A percentile compares a stretch with the other conserved stretches of the same genome.
Conservation (phyloP, 2,113 vertebrate species). For the Progne subis region DNA sequence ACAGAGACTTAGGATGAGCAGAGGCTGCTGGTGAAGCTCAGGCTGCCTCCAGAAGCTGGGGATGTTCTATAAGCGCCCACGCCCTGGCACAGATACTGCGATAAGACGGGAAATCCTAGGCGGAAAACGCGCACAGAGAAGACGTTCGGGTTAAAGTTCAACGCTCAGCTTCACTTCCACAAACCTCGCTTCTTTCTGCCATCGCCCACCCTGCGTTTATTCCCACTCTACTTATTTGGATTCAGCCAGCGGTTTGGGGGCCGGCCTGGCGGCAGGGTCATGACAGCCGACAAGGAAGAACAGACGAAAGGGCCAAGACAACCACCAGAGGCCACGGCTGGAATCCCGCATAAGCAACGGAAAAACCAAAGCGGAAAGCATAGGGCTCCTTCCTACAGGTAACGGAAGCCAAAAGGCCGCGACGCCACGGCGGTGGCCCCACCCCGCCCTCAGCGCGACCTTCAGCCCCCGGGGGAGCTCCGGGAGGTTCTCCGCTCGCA, state of each 20-base stretch:
- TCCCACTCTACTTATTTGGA: background rate
- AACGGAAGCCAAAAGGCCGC: background rate
- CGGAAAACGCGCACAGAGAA: background rate
- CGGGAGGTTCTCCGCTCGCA: background rate
- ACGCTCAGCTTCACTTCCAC: background rate
- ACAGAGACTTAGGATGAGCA: fast-evolving
- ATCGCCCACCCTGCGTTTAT: fast-evolving
- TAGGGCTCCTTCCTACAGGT: background rate
- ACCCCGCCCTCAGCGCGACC: background rate
- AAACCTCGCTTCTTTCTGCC: fast-evolving
- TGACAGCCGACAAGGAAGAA: background rate
- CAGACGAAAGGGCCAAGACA: background rate
- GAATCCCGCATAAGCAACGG: background rate
- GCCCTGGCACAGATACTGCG: fast-evolving
- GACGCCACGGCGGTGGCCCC: background rate
- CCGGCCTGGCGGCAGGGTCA: background rate
- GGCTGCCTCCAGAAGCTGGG: background rate
- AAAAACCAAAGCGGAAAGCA: background rate
- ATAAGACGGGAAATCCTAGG: background rate
- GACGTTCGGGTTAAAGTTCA: background rate
- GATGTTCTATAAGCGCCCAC: background rate
- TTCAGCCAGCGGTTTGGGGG: background rate
- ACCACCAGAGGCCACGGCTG: no score
- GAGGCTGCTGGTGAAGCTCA: fast-evolving
- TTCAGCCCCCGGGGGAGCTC: background rate